phyloP scores from a whole-genome alignment of 2,797 vertebrate genomes.

The Acipenser ruthenus region DNA sequence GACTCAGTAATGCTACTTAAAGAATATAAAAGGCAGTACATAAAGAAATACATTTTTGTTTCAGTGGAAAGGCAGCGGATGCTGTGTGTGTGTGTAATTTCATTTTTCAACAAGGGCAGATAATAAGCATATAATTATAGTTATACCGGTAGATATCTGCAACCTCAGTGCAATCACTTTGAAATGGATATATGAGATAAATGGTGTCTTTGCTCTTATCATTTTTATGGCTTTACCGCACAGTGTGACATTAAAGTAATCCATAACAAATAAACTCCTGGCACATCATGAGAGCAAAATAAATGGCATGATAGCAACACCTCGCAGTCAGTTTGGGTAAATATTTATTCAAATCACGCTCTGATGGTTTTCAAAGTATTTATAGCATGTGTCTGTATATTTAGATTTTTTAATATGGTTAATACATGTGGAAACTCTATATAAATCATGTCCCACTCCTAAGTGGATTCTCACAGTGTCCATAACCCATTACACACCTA shows the following conservation, averaged over 20 bases:
- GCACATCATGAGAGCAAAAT: constrained; percentile 48
- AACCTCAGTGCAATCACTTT: constrained; percentile 20
- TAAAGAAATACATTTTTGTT: constrained; percentile 20
- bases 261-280: constrained; percentile 59
- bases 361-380: constrained; percentile 47
- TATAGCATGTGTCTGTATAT: constrained; percentile 18
- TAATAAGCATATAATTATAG: too few species aligned
- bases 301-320: constrained; percentile 42
- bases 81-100: not conserved
- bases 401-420: constrained; percentile 16
- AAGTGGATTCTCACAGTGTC: too few species aligned
- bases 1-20: too few species aligned
- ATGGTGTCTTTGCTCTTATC: constrained; percentile 32
- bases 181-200: constrained; percentile 20
- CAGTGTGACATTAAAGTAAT: constrained; percentile 53
- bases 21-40: too few species aligned
- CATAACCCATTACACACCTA: too few species aligned
- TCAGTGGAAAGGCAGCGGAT: constrained; percentile 15
- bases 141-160: not conserved
- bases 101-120: not conserved
- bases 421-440: too few species aligned
- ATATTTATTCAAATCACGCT: constrained; percentile 45
- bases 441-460: too few species aligned
- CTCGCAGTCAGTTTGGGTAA: constrained; percentile 12
- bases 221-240: constrained; percentile 38